Conservation (phyloP, 2,797 vertebrate genomes). For the Phoeniculus purpureus region DNA sequence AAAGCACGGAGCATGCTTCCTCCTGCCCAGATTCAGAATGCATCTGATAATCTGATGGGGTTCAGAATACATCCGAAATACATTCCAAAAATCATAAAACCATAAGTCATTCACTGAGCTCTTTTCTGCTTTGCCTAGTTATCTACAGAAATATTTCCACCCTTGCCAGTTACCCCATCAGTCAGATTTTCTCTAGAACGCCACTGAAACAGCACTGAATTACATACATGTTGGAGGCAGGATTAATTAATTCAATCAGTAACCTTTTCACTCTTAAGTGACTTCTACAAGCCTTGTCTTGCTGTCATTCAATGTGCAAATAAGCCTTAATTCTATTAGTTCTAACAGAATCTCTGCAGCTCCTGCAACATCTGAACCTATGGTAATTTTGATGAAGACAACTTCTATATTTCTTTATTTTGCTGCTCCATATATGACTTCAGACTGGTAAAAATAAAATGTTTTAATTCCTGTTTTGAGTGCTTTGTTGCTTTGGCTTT, state of each 20-base stretch:
- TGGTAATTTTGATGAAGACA: neutral
- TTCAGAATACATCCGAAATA: neutral
- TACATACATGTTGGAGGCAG: neutral
- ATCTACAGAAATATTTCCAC: neutral
- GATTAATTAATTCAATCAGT: slow-evolving; percentile 31
- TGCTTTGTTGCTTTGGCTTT: neutral
- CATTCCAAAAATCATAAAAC: neutral
- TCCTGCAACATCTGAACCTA: neutral
- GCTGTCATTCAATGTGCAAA: neutral
- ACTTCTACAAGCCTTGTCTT: neutral
- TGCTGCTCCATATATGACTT: neutral
- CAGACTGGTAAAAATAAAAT: neutral
- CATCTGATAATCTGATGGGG: neutral
- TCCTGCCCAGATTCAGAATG: neutral
- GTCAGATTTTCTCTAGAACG: neutral
- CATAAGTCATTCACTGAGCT: neutral
- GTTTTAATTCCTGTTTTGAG: neutral
- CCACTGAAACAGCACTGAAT: neutral
- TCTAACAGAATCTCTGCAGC: slow-evolving; percentile 2
- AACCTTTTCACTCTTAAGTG: slow-evolving; percentile 6
- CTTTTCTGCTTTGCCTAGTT: neutral
- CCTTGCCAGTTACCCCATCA: neutral
- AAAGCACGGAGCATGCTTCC: neutral
- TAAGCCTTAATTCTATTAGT: too few species aligned
- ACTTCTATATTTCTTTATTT: slow-evolving; percentile 16